Evolutionary conservation across 1,140 invertebrate genomes (phyloP).

Genomic region (Leptopilina clavipes): DNA sequence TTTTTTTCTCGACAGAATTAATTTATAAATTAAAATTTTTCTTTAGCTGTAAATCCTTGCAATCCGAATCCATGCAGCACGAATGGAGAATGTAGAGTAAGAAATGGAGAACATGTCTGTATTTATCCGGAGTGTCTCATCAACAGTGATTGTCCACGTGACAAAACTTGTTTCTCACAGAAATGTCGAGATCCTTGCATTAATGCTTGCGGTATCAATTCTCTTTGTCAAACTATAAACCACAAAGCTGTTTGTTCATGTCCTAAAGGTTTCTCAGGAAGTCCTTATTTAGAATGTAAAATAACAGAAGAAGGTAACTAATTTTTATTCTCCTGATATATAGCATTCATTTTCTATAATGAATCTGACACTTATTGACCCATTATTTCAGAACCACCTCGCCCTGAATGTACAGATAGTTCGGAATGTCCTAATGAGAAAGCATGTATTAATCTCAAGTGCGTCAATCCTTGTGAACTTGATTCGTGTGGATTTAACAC

Average conservation of each 20-base stretch:
- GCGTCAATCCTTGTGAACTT: slow-evolving; percentile 84
- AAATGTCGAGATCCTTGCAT: slow-evolving; percentile 89
- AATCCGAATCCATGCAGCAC: slow-evolving; percentile 86
- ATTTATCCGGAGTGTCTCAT: slow-evolving; percentile 90
- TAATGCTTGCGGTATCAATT: slow-evolving; percentile 88
- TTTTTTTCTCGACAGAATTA: too few species aligned
- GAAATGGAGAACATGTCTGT: slow-evolving; percentile 82
- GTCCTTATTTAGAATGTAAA: slow-evolving; percentile 84
- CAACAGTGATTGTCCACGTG: slow-evolving; percentile 87
- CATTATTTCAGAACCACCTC: slow-evolving; percentile 72
- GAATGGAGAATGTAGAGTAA: slow-evolving; percentile 86
- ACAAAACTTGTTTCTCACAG: slow-evolving; percentile 86
- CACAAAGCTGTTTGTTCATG: slow-evolving; percentile 88
- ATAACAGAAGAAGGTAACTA: slow-evolving; percentile 56
- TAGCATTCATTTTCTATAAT: too few species aligned
- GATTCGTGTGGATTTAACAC: slow-evolving; percentile 87
- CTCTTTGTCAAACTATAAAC: slow-evolving; percentile 87
- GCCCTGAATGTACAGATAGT: slow-evolving; percentile 86
- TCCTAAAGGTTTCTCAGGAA: slow-evolving; percentile 86
- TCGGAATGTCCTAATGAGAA: slow-evolving; percentile 89
- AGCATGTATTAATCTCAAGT: slow-evolving; percentile 86
- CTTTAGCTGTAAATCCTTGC: slow-evolving; percentile 81
- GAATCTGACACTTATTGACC: slow-evolving; percentile 1
- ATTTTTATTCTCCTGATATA: slow-evolving; percentile 33
- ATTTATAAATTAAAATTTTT: background rate